These are phyloP conservation scores for Apistogramma diplotaenia DNA, from an alignment of 2,113 vertebrate species.

Conservation along the genomic window DNA sequence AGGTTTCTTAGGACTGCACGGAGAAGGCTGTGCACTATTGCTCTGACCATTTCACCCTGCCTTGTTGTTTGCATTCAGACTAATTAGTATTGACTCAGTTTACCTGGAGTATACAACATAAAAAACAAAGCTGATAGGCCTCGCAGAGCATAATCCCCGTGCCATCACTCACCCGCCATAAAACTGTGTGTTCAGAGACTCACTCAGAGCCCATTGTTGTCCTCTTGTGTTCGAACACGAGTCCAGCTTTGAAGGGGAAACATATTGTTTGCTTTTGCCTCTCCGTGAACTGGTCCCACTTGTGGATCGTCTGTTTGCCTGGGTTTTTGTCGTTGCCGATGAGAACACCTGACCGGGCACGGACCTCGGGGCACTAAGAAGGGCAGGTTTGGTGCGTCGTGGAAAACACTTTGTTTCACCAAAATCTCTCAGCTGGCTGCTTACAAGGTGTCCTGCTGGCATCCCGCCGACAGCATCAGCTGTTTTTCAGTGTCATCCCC, in stretches of 20 bases:
- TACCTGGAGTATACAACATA: constrained; percentile 53
- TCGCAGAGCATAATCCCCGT: constrained; percentile 32
- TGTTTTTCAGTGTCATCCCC: constrained; percentile 90
- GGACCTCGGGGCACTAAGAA: constrained; percentile 64
- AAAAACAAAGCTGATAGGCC: constrained; percentile 57
- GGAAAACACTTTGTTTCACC: constrained; percentile 31
- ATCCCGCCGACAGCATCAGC: constrained; percentile 93
- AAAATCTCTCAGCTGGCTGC: constrained; percentile 77
- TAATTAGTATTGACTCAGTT: constrained; percentile 63
- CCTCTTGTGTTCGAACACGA: constrained; percentile 63
- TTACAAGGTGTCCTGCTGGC: constrained; percentile 91
- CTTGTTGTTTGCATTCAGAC: constrained; percentile 58
- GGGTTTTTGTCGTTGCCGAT: constrained; percentile 18
- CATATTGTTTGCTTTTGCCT: constrained; percentile 66
- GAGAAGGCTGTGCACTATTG: constrained; percentile 8
- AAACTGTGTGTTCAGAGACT: constrained; percentile 62
- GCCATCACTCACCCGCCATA: constrained; percentile 67
- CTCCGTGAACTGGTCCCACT: constrained; percentile 53
- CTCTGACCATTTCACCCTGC: constrained; percentile 54
- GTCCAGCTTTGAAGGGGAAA: constrained; percentile 61
- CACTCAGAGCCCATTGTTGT: constrained; percentile 60
- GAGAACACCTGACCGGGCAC: constrained; percentile 76
- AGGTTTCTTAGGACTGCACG: constrained; percentile 59
- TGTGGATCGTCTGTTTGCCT: constrained; percentile 65
- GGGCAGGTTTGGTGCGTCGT: constrained; percentile 25